Evolutionary conservation across 92 coral and sea anemone genomes (phyloP), one percentile per base, ranked within the genome.

Genomic region (Epizoanthus illoricatus): DNA sequence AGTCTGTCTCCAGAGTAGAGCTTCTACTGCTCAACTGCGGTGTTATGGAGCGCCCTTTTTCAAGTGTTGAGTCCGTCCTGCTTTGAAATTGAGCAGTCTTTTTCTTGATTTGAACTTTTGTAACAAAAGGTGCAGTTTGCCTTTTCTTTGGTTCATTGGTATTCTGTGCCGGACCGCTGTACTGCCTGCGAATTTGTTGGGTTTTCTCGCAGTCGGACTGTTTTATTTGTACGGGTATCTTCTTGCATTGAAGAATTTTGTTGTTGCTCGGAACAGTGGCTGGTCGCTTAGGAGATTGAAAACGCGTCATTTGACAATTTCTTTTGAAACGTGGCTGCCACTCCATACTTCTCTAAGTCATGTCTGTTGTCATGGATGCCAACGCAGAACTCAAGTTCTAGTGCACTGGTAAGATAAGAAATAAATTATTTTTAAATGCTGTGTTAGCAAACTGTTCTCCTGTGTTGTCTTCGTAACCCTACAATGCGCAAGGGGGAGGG

Each of bases 101-200:
- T 54, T 71, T 83, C 79, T 69, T 84, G 21, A 93, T 93, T 74
- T 93, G 92, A 58, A 93, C 97, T 76, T 89, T 93, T 9, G 94
- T 93, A 12, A 93, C 90, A 66, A 91, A 93, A 12, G 94, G 89
- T 7, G 71, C 71, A 0, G 43, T 21, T 2, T 65, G 43, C 24
- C 47, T 76, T 56, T 88, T 85, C 42, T 17, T 80, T 2, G 52
- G 16, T 4, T 79, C 33, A 24, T 55, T 83, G 21, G 60, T 33
- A 4, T 71, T 81, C 41, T 41, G 56, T 58, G 57, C 79, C 69
- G 36, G 58, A 56, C 33, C 68, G 55, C 84, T 57, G 8, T 85
- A 39, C 45, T 85, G 65, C n/a, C 67, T 49, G 71, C 83, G 86
- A 47, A 84, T 67, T 79, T 80, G 85, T 17, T 79, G 84, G 28